Percentiles rank a stretch among this genome's conserved stretches.
Conservation (phyloP, 2,113 vertebrate genomes). For the Lynx canadensis region DNA sequence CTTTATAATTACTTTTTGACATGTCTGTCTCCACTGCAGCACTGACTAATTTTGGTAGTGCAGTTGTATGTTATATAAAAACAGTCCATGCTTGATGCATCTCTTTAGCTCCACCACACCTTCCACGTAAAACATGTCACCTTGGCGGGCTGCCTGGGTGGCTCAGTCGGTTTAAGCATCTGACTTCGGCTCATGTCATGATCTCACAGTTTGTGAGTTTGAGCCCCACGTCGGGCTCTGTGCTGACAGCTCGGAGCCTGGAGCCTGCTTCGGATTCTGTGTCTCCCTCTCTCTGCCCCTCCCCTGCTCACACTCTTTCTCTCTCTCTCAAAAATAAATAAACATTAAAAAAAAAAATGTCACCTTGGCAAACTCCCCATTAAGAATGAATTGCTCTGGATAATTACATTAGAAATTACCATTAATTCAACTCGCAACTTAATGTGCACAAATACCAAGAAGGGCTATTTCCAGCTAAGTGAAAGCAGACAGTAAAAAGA, state of each 20-base stretch:
- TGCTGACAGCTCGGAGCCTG: too few relatives aligned
- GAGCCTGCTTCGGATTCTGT: too few relatives aligned
- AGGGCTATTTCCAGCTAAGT: background rate
- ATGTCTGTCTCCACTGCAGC: background rate
- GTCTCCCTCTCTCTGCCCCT: too few relatives aligned
- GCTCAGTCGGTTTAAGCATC: too few relatives aligned
- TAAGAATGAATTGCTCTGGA: constrained; percentile 42
- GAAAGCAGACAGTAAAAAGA: background rate
- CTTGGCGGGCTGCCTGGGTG: constrained; percentile 28
- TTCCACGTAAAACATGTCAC: constrained; percentile 58
- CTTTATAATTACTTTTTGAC: background rate
- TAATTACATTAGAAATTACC: constrained; percentile 15
- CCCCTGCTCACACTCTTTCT: too few relatives aligned
- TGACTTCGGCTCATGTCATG: too few relatives aligned
- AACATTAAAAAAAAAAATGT: background rate
- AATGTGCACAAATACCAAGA: constrained; percentile 46
- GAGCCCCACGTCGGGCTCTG: too few relatives aligned
- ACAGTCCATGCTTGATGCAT: constrained; percentile 63
- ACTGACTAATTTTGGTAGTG: background rate
- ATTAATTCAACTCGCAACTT: constrained; percentile 17
- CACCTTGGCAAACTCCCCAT: constrained; percentile 70
- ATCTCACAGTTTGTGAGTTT: too few relatives aligned
- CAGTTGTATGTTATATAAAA: constrained; percentile 49
- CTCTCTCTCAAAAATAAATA: too few relatives aligned
- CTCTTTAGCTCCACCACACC: constrained; percentile 79